Base-by-base conservation (phyloP, 2,888 invertebrate species). In the Drosophila rellima region DNA sequence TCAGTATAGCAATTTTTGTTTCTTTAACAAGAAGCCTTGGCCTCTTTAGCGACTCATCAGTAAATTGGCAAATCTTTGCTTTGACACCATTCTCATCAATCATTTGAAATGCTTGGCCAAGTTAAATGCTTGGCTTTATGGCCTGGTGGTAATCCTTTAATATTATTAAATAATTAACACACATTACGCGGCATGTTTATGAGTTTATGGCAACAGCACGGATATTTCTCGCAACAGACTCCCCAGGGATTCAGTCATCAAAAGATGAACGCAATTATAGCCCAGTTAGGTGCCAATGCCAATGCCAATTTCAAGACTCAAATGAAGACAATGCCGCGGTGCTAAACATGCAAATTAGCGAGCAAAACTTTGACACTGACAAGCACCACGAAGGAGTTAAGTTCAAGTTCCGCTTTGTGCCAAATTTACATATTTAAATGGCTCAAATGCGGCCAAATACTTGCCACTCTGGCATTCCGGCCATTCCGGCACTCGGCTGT, bases 371-470 rank as follows among this genome's bases (percentile, higher is more conserved):
- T 70, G 79, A 73, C 68, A 64, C 70, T 76, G 79, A 72, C 63
- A 45, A 70, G 63, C 70, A 61, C 59, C 64, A 50, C 71, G 78
- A 84, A 82, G 69, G 88, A 85, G 84, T 84, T 88, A 82, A 80
- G 84, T 84, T 88, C 80, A 79, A 88, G 77, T 80, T 88, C 86
- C 71, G 74, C 78, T 83, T 75, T 74, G 70, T 79, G 74, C 68
- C 60, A 80, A 88, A 86, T 86, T 86, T 86, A 75, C 86, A 86
- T 86, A 86, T 86, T 88, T 80, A 86, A 86, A 88, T 86, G 87
- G 79, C 78, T 76, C 73, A 81, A 76, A 79, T 70, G 82, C 68
- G 78, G 55, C 82, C n/a, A n/a, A n/a, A n/a, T n/a, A 84, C 85
- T 81, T 78, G 76, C 68, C 80, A 74, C 70, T 31, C 6, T 15